A percentile compares a stretch with the other conserved stretches of the same genome.
These are phyloP conservation scores for Aptenodytes forsteri DNA, from an alignment of 2,113 vertebrate genomes.

Conservation along the genomic window DNA sequence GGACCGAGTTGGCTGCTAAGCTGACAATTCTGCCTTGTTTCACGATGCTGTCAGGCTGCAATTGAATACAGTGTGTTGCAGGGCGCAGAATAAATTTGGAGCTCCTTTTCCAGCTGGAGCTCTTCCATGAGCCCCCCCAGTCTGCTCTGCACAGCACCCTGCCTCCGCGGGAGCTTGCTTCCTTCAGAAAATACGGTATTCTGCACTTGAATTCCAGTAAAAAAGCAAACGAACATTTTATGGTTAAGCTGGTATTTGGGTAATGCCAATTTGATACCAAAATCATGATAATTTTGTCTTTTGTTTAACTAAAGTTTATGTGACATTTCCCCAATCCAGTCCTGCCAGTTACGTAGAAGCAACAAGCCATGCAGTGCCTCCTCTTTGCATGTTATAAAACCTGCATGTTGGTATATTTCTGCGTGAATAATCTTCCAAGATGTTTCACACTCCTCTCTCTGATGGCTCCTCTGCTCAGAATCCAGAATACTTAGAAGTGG, in stretches of 20 bases:
- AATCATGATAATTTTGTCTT: background rate
- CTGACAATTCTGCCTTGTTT: background rate
- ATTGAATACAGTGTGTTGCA: background rate
- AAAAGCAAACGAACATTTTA: background rate
- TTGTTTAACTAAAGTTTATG: background rate
- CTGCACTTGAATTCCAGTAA: background rate
- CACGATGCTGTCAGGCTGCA: background rate
- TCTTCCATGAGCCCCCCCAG: background rate
- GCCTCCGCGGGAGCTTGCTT: fast-evolving
- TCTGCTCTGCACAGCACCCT: background rate
- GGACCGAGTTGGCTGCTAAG: background rate
- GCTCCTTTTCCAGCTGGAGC: background rate
- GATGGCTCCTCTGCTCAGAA: background rate
- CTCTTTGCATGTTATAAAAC: background rate
- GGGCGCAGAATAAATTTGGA: background rate
- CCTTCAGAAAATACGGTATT: background rate
- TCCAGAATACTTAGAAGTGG: background rate
- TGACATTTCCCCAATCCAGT: background rate
- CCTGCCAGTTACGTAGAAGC: background rate
- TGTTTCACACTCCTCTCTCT: background rate
- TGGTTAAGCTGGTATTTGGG: background rate
- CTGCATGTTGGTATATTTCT: background rate
- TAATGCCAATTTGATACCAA: background rate
- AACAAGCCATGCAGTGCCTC: background rate
- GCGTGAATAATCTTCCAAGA: background rate